These are phyloP conservation scores for Channa argus DNA, from an alignment of 2,113 vertebrate species.

Conservation along the genomic window DNA sequence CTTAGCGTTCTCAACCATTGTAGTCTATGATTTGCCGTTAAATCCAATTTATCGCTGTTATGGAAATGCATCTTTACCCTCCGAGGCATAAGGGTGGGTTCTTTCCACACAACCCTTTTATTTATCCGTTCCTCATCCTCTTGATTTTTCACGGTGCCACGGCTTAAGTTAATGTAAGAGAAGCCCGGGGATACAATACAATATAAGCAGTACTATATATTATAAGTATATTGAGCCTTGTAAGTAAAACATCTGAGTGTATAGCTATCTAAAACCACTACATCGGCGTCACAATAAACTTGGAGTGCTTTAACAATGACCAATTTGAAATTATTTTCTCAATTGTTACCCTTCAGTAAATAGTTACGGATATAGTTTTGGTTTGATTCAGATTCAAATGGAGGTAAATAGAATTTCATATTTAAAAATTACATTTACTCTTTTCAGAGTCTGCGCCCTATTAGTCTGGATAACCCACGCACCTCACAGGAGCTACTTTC, in stretches of 20 bases:
- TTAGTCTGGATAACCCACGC: neutral
- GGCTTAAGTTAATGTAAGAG: slow-evolving; percentile 67
- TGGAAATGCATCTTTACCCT: slow-evolving; percentile 82
- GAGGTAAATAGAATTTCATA: neutral
- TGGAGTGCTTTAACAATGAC: too few species aligned
- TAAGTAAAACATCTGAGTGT: too few species aligned
- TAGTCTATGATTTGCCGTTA: slow-evolving; percentile 84
- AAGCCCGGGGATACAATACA: slow-evolving; percentile 52
- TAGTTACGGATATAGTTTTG: neutral
- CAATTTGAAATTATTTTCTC: neutral
- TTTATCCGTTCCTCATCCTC: slow-evolving; percentile 69
- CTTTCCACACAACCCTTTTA: slow-evolving; percentile 57
- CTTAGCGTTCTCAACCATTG: slow-evolving; percentile 78
- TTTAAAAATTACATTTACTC: neutral
- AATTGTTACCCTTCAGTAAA: neutral
- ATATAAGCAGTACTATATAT: slow-evolving; percentile 3
- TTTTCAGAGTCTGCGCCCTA: neutral
- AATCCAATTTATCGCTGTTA: slow-evolving; percentile 87
- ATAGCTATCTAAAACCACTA: neutral
- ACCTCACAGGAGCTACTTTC: neutral
- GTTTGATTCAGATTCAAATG: neutral
- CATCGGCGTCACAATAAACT: neutral
- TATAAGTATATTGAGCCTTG: neutral
- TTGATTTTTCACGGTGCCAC: slow-evolving; percentile 62
- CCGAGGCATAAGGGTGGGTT: slow-evolving; percentile 68